These are phyloP conservation scores for Phaonia tiefii DNA, from an alignment of 2,888 invertebrate genomes.

Conservation along the genomic window DNA sequence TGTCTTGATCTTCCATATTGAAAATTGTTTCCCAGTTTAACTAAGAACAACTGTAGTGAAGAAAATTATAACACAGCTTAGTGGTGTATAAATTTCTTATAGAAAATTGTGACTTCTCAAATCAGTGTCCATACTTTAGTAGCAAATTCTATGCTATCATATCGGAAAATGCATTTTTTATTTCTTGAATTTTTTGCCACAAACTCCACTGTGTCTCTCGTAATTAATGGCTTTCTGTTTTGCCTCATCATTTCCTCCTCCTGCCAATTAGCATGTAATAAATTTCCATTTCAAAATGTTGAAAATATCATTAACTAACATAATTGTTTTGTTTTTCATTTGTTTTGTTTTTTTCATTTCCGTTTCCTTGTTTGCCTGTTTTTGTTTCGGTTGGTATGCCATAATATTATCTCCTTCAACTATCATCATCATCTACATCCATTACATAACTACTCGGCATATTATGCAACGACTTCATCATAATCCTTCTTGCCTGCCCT, in stretches of 20 bases:
- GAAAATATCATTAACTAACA: constrained; percentile 25
- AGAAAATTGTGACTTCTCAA: too few relatives aligned
- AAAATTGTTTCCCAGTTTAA: too few relatives aligned
- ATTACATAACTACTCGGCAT: constrained; percentile 9
- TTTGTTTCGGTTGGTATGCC: constrained; percentile 31
- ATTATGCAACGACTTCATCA: neutral
- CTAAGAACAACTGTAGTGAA: too few relatives aligned
- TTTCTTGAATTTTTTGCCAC: too few relatives aligned
- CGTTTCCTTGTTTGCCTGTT: constrained; percentile 40
- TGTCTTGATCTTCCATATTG: too few relatives aligned
- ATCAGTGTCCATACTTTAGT: too few relatives aligned
- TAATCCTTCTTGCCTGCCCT: neutral
- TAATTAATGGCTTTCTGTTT: neutral
- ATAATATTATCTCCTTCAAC: constrained; percentile 8
- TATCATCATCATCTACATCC: constrained; percentile 4
- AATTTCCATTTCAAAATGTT: constrained; percentile 23
- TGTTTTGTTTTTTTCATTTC: constrained; percentile 37
- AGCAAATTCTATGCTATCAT: too few relatives aligned
- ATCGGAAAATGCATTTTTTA: too few relatives aligned
- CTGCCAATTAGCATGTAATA: constrained; percentile 24
- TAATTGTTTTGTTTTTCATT: constrained; percentile 38
- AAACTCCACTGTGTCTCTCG: constrained; percentile 14
- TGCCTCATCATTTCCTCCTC: neutral
- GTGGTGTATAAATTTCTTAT: too few relatives aligned
- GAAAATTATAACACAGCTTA: too few relatives aligned